A percentile compares a stretch with the other conserved stretches of the same genome.
These are phyloP conservation scores for Maconellicoccus hirsutus DNA, from an alignment of 1,140 invertebrate genomes.

Conservation along the genomic window DNA sequence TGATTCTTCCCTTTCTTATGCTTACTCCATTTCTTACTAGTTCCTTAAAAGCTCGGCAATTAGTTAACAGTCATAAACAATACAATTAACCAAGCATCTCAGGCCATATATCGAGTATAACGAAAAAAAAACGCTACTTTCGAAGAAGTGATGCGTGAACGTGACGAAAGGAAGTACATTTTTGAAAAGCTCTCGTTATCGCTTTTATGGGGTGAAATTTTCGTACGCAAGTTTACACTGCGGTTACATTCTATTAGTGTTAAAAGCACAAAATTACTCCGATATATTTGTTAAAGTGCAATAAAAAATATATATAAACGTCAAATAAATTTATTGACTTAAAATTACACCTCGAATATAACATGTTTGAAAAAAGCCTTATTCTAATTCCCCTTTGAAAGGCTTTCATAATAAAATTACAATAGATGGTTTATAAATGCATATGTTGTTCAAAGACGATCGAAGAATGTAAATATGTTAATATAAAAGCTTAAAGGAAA, in stretches of 20 bases:
- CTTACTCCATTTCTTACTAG: too few species aligned
- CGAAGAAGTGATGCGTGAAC: conserved; percentile 7
- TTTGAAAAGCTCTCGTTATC: not conserved
- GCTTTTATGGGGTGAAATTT: not conserved
- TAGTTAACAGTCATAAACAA: too few species aligned
- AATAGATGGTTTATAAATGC: not conserved
- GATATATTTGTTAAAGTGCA: not conserved
- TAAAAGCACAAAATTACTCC: not conserved
- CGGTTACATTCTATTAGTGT: not conserved
- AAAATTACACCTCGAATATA: not conserved
- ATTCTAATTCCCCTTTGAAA: too few species aligned
- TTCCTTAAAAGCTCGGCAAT: too few species aligned
- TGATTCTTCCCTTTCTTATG: too few species aligned
- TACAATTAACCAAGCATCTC: too few species aligned
- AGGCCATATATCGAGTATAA: too few species aligned
- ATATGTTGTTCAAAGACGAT: not conserved
- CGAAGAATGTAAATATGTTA: not conserved
- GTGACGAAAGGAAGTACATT: conserved; percentile 15
- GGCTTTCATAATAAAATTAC: not conserved
- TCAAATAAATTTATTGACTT: not conserved
- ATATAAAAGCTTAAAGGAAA: not conserved
- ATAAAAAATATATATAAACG: not conserved
- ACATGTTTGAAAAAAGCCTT: too few species aligned
- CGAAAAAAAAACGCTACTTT: not conserved
- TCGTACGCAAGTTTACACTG: not conserved